Evolutionary conservation across 2,888 invertebrate species (phyloP).

Genomic region (Subacronicta megacephala): DNA sequence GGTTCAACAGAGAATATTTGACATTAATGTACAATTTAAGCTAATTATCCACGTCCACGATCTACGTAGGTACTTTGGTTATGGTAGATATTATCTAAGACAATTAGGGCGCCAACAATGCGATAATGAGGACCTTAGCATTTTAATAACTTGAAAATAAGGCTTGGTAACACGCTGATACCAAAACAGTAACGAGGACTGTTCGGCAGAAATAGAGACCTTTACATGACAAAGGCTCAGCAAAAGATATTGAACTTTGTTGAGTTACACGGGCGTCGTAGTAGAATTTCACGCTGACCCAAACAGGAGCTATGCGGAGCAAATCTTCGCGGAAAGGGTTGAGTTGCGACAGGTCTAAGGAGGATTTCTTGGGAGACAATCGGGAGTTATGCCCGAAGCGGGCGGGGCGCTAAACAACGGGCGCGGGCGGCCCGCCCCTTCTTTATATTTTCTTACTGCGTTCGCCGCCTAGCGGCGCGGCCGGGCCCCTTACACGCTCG

Average conservation of each 20-base stretch:
- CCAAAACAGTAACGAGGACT: slow-evolving; percentile 22
- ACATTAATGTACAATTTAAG: slow-evolving; percentile 43
- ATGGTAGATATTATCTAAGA: slow-evolving; percentile 49
- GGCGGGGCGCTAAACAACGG: slow-evolving; percentile 90
- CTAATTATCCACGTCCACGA: slow-evolving; percentile 50
- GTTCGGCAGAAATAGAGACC: slow-evolving; percentile 57
- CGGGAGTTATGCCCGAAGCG: slow-evolving; percentile 89
- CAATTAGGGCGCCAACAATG: slow-evolving; percentile 47
- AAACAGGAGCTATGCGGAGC: slow-evolving; percentile 86
- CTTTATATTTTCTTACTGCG: slow-evolving; percentile 93
- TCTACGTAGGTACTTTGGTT: slow-evolving; percentile 36
- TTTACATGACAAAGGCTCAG: slow-evolving; percentile 65
- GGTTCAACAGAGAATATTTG: slow-evolving; percentile 31
- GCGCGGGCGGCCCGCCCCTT: slow-evolving; percentile 90
- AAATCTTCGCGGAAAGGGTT: slow-evolving; percentile 86
- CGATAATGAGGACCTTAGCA: slow-evolving; percentile 44
- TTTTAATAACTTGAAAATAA: slow-evolving; percentile 36
- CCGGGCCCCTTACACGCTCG: slow-evolving; percentile 91
- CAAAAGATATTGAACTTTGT: slow-evolving; percentile 74
- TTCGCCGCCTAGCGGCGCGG: slow-evolving; percentile 89
- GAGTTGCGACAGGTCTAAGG: slow-evolving; percentile 87
- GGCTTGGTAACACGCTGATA: slow-evolving; percentile 14
- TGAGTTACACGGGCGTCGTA: slow-evolving; percentile 75
- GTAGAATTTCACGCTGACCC: slow-evolving; percentile 88
- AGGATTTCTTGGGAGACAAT: slow-evolving; percentile 88